Conservation (phyloP, 2,797 vertebrate genomes). For the Calcarius lapponicus region DNA sequence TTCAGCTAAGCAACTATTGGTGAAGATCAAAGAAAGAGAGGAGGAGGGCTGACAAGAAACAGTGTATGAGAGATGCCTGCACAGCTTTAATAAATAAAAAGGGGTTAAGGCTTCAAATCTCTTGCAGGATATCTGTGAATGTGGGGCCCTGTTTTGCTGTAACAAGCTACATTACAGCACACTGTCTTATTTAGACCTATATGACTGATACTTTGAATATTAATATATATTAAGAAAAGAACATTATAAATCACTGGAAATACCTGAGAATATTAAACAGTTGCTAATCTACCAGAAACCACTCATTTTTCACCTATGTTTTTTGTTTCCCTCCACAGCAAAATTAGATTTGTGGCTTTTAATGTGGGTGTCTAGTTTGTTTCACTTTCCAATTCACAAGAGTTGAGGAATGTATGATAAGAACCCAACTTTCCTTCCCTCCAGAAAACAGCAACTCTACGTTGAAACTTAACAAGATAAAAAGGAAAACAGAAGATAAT, state of each 20-base stretch:
- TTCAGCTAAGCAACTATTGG: slow-evolving; percentile 36
- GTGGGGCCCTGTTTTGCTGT: slow-evolving; percentile 23
- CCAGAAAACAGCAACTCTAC: background rate
- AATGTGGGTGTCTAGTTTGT: background rate
- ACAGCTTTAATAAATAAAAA: slow-evolving; percentile 60
- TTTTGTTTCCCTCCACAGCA: background rate
- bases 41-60: slow-evolving; percentile 51
- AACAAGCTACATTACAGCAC: background rate
- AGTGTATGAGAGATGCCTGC: slow-evolving; percentile 34
- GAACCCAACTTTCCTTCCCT: background rate
- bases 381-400: slow-evolving; percentile 39
- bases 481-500: background rate
- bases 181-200: background rate
- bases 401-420: background rate
- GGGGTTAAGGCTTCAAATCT: slow-evolving; percentile 41
- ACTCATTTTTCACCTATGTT: background rate
- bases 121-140: background rate
- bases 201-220: background rate
- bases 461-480: background rate
- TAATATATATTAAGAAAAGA: background rate
- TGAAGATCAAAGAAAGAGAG: slow-evolving; percentile 58
- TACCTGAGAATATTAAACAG: background rate
- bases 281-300: background rate
- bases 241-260: background rate
- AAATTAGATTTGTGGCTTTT: slow-evolving; percentile 42